Base-by-base conservation (phyloP, 2,113 vertebrate species). In the Pseudopipra pipra region DNA sequence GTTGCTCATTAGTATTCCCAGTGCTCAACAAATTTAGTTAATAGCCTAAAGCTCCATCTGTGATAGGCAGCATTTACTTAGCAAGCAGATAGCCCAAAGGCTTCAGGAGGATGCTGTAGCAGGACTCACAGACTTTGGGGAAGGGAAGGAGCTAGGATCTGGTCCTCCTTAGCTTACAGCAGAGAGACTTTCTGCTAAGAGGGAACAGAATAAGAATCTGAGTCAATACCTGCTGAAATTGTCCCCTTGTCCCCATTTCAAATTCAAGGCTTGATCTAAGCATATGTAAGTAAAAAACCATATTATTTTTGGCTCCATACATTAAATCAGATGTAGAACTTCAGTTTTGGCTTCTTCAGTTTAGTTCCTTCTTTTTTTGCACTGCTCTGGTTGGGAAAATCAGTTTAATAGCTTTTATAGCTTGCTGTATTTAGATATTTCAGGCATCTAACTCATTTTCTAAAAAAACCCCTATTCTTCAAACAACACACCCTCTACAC, bases 1-100 rank as follows among this genome's bases (percentile, higher is more conserved):
- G 41, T 3, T 86, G 47, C 35, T 88, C 37, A 49, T 83, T 24
- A 85, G 39, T 47, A 80, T 74, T 94, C 67, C 52, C 68, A 35
- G 52, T 11, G 35, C 58, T 93, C 0, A 0, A 54, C 54, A 91
- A 37, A 17, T 62, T 70, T 86, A 14, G 72, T 87, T 67, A 77
- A 84, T 41, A 86, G 82, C 85, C 75, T 91, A n/a, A 49, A 95
- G 62, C 62, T 79, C 70, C 49, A 82, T 72, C 80, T 91, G 77
- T 37, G 71, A 87, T 66, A 91, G 39, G 59, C 71, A 83, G 46
- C 12, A 70, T 74, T 89, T 88, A 58, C 55, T 74, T 75, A 72
- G 72, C 56, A 61, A 82, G 86, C 55, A 89, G 90, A 86, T 58
- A 86, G 59, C 59, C 59, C 76, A 92, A 47, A 86, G 52, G 80